Conservation (phyloP, 2,888 invertebrate genomes). For the Salpingus planirostris region DNA sequence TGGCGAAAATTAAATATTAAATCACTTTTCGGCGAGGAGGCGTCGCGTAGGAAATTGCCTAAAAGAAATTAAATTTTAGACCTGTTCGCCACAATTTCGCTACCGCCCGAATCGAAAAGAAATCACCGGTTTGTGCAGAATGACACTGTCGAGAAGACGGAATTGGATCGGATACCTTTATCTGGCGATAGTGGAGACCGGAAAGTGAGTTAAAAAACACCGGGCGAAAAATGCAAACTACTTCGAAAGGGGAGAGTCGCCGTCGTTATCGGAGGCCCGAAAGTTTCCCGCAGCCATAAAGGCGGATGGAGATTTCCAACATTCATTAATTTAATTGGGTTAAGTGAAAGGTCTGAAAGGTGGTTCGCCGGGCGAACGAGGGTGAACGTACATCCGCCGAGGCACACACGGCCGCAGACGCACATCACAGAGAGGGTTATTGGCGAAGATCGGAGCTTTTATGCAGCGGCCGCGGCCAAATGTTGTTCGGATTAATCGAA, state of each 20-base stretch:
- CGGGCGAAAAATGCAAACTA: constrained; percentile 17
- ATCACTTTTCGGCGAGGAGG: too few relatives aligned
- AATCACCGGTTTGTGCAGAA: too few relatives aligned
- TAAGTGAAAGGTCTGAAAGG: constrained; percentile 31
- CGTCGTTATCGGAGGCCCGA: too few relatives aligned
- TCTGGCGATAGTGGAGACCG: constrained; percentile 1
- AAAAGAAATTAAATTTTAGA: too few relatives aligned
- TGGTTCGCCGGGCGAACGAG: constrained; percentile 12
- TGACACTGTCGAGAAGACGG: too few relatives aligned
- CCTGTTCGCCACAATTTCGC: too few relatives aligned
- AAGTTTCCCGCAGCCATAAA: constrained; percentile 21
- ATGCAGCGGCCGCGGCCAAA: constrained; percentile 26
- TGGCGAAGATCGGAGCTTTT: constrained; percentile 30
- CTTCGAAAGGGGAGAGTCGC: constrained; percentile 11
- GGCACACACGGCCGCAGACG: constrained; percentile 7
- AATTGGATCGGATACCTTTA: neutral
- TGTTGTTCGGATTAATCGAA: constrained; percentile 35
- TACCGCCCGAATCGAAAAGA: too few relatives aligned
- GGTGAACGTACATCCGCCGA: too few relatives aligned
- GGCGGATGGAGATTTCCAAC: constrained; percentile 28
- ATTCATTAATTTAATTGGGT: constrained; percentile 36
- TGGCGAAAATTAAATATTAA: too few relatives aligned
- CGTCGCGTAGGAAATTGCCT: too few relatives aligned
- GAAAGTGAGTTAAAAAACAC: constrained; percentile 15
- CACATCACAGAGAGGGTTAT: constrained; percentile 20